phyloP scores from a whole-genome alignment of 2,113 vertebrate species.

The Mesembrinibis cayennensis region DNA sequence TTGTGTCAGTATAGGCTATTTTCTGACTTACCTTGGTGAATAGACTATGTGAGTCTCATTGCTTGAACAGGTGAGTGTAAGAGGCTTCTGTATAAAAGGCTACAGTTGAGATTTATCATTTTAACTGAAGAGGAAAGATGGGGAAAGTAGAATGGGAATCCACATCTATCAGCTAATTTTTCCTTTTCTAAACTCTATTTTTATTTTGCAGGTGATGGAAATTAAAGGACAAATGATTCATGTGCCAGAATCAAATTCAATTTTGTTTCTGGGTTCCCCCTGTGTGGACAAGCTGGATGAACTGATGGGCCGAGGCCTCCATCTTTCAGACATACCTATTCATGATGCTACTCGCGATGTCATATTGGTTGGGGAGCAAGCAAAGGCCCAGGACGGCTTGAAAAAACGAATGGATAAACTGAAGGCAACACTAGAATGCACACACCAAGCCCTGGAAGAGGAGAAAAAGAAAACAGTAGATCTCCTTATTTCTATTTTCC shows the following conservation, averaged over 20 bases:
- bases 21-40: neutral
- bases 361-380: constrained; percentile 96
- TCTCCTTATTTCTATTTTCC: constrained; percentile 97
- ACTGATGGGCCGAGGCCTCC: constrained; percentile 94
- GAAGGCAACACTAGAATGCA: constrained; percentile 93
- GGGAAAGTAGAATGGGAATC: neutral
- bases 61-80: neutral
- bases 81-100: neutral
- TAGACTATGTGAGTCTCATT: neutral
- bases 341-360: constrained; percentile 97
- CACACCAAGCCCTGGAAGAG: constrained; percentile 94
- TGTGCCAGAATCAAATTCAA: constrained; percentile 89
- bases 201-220: constrained; percentile 91
- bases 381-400: constrained; percentile 95
- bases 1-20: neutral
- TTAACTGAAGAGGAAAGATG: neutral
- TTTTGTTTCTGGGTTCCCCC: constrained; percentile 96
- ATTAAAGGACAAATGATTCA: constrained; percentile 99
- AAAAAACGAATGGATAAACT: constrained; percentile 99
- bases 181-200: neutral
- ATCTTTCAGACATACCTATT: constrained; percentile 97
- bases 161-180: neutral
- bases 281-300: constrained; percentile 98
- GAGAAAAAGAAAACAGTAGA: constrained; percentile 98
- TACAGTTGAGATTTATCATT: neutral